Percentiles rank a stretch among this genome's conserved stretches.
Evolutionary conservation across 2,113 vertebrate species (phyloP).

Genomic region (Mellivora capensis): DNA sequence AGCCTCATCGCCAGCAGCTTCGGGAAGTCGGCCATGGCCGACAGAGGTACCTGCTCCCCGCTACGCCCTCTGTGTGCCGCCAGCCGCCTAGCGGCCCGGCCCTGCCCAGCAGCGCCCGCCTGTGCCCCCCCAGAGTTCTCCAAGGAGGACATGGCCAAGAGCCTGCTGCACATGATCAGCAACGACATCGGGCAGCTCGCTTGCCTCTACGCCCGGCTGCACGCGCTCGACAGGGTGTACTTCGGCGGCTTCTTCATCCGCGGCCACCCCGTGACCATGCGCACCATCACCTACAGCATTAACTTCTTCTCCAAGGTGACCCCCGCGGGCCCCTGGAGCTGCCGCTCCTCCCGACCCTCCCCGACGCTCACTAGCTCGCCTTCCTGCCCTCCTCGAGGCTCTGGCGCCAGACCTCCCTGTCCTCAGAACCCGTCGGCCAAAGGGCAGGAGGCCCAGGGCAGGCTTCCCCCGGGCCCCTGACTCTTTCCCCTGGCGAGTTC

Average conservation of each 20-base stretch:
- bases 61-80: fast-evolving
- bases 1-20: slow-evolving; percentile 98
- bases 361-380: too few relatives aligned
- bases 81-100: neutral
- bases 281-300: slow-evolving; percentile 98
- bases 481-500: neutral
- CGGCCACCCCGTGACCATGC: slow-evolving; percentile 98
- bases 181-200: slow-evolving; percentile 98
- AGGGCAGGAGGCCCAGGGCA: neutral
- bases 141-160: slow-evolving; percentile 98
- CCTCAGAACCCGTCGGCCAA: neutral
- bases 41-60: slow-evolving; percentile 87
- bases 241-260: slow-evolving; percentile 99
- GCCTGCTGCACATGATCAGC: slow-evolving; percentile 99
- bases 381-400: too few relatives aligned
- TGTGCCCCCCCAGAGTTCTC: slow-evolving; percentile 88
- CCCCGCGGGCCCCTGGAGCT: fast-evolving
- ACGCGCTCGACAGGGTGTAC: slow-evolving; percentile 92
- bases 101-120: neutral
- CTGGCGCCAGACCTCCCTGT: too few relatives aligned
- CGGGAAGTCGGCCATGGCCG: slow-evolving; percentile 94
- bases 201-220: slow-evolving; percentile 94
- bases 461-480: fast-evolving
- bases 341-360: too few relatives aligned
- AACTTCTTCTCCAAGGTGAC: slow-evolving; percentile 99